Evolutionary conservation across 2,888 invertebrate species (phyloP).

Genomic region (Lutraria lutraria): DNA sequence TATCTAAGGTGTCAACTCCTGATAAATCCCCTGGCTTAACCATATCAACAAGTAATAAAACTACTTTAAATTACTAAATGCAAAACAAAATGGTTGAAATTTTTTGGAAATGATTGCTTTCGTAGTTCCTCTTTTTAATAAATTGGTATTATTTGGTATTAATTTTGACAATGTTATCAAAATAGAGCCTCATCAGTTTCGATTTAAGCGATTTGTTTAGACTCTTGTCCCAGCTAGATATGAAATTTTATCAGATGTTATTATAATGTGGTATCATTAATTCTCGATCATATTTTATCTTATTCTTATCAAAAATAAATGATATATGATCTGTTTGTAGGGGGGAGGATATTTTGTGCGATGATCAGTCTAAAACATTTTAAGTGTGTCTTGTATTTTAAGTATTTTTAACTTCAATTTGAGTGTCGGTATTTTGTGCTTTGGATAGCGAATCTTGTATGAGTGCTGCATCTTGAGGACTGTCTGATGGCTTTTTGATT

Average conservation of each 20-base stretch:
- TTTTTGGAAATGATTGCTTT: neutral
- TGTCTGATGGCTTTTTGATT: no score
- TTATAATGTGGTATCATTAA: conserved; percentile 32
- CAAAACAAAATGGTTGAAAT: neutral
- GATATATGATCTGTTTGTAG: conserved; percentile 13
- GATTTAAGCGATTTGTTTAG: conserved; percentile 38
- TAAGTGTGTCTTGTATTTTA: neutral
- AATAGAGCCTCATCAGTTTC: conserved; percentile 21
- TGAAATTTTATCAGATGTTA: conserved; percentile 16
- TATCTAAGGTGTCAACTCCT: neutral
- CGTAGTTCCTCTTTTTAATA: conserved; percentile 5
- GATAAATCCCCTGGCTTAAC: neutral
- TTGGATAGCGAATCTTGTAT: no score
- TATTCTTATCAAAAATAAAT: conserved; percentile 29
- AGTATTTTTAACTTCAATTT: neutral
- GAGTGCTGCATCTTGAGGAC: no score
- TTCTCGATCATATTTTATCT: conserved; percentile 26
- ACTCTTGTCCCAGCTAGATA: conserved; percentile 4
- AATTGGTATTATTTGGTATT: conserved; percentile 4
- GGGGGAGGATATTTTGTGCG: neutral
- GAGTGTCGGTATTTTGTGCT: no score
- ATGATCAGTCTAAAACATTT: neutral
- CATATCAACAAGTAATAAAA: neutral
- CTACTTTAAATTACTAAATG: neutral
- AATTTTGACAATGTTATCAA: neutral